Conservation (phyloP, 2,797 vertebrate genomes). For the Steatocranus sp. region DNA sequence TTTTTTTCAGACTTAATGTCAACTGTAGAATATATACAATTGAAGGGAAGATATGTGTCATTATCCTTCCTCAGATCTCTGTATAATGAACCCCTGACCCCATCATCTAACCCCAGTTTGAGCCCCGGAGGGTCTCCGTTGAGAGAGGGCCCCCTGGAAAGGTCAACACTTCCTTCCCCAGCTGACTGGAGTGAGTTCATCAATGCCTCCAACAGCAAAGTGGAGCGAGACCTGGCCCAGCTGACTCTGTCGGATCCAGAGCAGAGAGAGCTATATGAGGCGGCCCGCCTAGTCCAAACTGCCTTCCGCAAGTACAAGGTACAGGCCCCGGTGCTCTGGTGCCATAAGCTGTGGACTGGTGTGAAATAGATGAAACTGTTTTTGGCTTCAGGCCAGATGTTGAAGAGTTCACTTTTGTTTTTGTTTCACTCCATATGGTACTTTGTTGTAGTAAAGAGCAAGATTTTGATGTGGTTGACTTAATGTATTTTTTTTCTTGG, state of each 20-base stretch:
- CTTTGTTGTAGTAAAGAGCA: constrained; percentile 6
- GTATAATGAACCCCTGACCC: constrained; percentile 90
- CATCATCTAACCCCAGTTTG: constrained; percentile 90
- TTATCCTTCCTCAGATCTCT: constrained; percentile 78
- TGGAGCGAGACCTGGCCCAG: constrained; percentile 96
- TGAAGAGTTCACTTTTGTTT: constrained; percentile 5
- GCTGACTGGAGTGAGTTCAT: constrained; percentile 98
- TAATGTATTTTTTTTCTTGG: not conserved
- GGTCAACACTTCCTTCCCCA: constrained; percentile 86
- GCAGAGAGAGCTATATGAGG: constrained; percentile 97
- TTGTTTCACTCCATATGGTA: not conserved
- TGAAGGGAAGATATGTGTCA: not conserved
- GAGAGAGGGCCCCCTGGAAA: constrained; percentile 85
- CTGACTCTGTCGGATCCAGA: constrained; percentile 96
- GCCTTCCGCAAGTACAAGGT: constrained; percentile 99
- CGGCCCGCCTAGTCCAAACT: constrained; percentile 96
- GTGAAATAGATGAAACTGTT: constrained; percentile 1
- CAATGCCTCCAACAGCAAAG: constrained; percentile 94
- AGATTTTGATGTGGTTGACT: constrained; percentile 7
- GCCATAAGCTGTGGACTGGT: constrained; percentile 35
- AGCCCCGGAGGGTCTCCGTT: constrained; percentile 88
- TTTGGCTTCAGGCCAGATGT: not conserved
- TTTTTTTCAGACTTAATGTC: not conserved
- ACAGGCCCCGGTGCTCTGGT: constrained; percentile 58
- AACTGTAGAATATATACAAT: not conserved